Percentiles rank a stretch among this genome's conserved stretches.
These are phyloP conservation scores for Gymnogyps californianus DNA, from an alignment of 2,113 vertebrate species.

Conservation along the genomic window DNA sequence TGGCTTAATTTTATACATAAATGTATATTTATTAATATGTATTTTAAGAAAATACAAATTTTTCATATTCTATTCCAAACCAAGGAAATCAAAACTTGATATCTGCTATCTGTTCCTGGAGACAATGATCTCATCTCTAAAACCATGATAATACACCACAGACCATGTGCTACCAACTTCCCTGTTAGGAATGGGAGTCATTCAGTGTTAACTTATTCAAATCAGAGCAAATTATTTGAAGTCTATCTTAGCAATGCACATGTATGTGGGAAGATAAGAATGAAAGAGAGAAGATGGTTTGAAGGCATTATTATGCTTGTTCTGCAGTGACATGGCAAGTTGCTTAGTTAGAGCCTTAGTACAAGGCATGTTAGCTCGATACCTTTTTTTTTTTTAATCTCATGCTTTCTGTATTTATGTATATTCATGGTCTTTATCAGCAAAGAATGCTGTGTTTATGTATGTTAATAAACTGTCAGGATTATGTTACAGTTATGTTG, in stretches of 20 bases:
- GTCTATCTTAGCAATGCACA: neutral
- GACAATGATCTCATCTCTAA: neutral
- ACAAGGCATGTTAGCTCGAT: neutral
- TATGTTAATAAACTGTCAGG: neutral
- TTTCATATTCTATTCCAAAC: neutral
- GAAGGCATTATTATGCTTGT: neutral
- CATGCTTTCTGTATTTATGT: neutral
- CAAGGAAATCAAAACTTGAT: neutral
- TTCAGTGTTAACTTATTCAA: neutral
- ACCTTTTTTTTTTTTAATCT: neutral
- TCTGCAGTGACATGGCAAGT: neutral
- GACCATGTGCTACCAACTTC: neutral
- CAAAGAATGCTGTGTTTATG: neutral
- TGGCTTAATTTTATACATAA: neutral
- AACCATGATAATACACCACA: neutral
- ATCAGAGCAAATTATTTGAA: neutral
- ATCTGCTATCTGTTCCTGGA: neutral
- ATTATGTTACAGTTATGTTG: neutral
- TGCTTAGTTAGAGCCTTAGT: neutral
- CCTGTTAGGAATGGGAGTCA: rapidly evolving
- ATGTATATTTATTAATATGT: neutral
- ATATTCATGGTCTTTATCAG: neutral
- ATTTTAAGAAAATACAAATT: neutral
- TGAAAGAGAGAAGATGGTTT: neutral
- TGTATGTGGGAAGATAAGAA: neutral